Percentiles rank a stretch among this genome's conserved stretches.
phyloP scores from a whole-genome alignment of 1,140 invertebrate genomes.

The Zaprionus gabonicus region DNA sequence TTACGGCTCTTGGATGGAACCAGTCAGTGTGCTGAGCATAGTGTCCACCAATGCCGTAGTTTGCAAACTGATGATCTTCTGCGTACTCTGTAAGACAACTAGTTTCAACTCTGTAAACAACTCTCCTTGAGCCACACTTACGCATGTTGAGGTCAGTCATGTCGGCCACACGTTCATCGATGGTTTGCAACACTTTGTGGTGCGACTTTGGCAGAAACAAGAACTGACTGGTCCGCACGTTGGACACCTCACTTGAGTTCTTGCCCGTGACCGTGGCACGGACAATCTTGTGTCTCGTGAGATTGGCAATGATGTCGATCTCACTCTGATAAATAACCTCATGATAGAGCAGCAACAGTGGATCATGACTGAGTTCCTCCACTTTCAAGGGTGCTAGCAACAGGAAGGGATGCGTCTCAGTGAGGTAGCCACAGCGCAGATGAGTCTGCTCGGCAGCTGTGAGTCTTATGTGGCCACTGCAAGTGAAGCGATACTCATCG shows the following conservation, averaged over 20 bases:
- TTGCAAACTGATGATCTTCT: constrained; percentile 88
- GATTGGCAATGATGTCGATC: constrained; percentile 92
- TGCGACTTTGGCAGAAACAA: constrained; percentile 95
- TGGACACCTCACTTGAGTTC: constrained; percentile 90
- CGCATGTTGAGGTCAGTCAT: constrained; percentile 93
- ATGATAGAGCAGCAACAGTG: constrained; percentile 94
- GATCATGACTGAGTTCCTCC: constrained; percentile 93
- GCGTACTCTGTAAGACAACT: constrained; percentile 82
- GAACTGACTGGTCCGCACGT: constrained; percentile 98
- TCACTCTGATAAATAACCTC: constrained; percentile 95
- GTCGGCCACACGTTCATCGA: constrained; percentile 90
- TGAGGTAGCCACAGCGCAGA: constrained; percentile 92
- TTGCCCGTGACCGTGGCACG: constrained; percentile 90
- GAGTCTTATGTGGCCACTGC: constrained; percentile 90
- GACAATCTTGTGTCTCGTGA: constrained; percentile 91
- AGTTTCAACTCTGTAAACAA: neutral
- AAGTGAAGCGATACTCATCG: constrained; percentile 58
- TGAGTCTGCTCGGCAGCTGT: constrained; percentile 75
- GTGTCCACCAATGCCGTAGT: constrained; percentile 90
- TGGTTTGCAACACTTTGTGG: constrained; percentile 89
- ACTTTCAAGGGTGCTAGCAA: constrained; percentile 94
- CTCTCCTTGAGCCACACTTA: neutral
- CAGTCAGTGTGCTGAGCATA: constrained; percentile 90
- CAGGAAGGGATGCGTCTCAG: constrained; percentile 90
- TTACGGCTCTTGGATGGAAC: constrained; percentile 43